Conservation (phyloP, 2,888 invertebrate genomes). For the Protophormia terraenovae region DNA sequence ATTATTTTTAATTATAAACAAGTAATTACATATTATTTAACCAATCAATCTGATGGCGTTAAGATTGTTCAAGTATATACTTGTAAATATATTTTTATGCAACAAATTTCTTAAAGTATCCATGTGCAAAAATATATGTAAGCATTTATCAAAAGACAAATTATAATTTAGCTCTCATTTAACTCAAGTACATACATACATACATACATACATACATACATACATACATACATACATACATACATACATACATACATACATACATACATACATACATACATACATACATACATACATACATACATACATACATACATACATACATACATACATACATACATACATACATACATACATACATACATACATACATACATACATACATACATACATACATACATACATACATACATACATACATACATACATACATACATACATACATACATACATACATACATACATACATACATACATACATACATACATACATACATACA, state of each 20-base stretch:
- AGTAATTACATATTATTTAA: background rate
- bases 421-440: background rate
- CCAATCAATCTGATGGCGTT: background rate
- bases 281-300: background rate
- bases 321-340: background rate
- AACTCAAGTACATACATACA: background rate
- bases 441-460: background rate
- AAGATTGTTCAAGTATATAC: no score
- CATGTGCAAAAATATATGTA: background rate
- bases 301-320: background rate
- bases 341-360: background rate
- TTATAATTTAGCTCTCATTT: slow-evolving; percentile 12
- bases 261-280: background rate
- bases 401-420: background rate
- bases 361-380: background rate
- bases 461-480: background rate
- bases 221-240: background rate
- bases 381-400: background rate
- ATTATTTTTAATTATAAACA: background rate
- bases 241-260: background rate
- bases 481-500: background rate
- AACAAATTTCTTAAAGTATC: no score
- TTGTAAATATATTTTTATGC: no score
- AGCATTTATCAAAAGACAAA: background rate
- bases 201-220: background rate